Evolutionary conservation across 23 tunicate genomes (phyloP), one percentile per base, ranked within the genome.

Genomic region (Halocynthia roretzi): DNA sequence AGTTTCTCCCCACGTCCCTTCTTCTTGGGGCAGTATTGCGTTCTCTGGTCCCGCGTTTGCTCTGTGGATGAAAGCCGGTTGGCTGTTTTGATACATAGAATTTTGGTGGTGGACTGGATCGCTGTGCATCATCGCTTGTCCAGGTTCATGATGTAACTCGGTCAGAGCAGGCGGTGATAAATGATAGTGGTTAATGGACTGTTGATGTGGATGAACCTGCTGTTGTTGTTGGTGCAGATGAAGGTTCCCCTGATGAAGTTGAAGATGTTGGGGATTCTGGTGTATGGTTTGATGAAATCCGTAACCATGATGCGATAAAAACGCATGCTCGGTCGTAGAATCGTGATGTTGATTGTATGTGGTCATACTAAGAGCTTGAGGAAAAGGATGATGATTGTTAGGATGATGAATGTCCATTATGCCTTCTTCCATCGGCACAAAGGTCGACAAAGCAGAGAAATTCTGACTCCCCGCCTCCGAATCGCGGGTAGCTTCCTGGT

Each of bases 131-230:
- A 62, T 15, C 6, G 50, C 51, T n/a, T n/a, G 50, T 54, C 21
- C 44, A 44, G 71, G 62, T 8, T 77, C 15, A 31, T 31, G 44
- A 31, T 31, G 44, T 8, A 19, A 40, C 56, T 81, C 84, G 31
- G 49, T 40, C 2, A 67, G 77, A 15, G 70, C 68, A 5, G 71
- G 63, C n/a, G 84, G 84, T 49, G 71, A 73, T n/a, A 81, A 81
- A 21, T 71, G 66, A 62, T 72, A 40, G 48, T 19, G 18, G 14
- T 4, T 48, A 50, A 50, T 55, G 11, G 76, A 44, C 14, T 71
- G 21, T 22, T 31, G 67, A 53, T 53, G 61, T 21, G 53, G 52
- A 20, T 54, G 61, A 18, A 14, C 52, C 20, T 62, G 71, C 58
- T 77, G 81, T 10, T 23, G 71, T 10, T 63, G 56, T 7, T 51